Conservation (phyloP, 2,113 vertebrate species). For the Corydoras sp. region DNA sequence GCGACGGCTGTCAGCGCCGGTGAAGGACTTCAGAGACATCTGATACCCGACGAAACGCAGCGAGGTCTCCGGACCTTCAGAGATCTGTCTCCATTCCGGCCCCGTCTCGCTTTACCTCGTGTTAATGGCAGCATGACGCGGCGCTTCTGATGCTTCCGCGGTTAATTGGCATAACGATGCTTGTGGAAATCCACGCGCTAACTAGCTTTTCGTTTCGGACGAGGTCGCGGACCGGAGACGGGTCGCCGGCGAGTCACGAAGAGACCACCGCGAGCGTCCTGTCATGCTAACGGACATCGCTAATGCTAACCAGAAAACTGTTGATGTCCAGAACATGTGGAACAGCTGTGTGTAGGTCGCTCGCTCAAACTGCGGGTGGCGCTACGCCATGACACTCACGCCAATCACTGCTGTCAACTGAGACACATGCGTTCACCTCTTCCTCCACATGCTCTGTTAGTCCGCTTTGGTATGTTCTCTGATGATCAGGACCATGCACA, state of each 20-base stretch:
- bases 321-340: constrained; percentile 1
- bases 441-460: too few species aligned
- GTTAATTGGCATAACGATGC: too few species aligned
- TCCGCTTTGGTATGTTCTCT: too few species aligned
- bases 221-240: constrained; percentile 28
- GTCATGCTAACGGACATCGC: constrained; percentile 26
- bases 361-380: too few species aligned
- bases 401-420: too few species aligned
- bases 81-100: background rate
- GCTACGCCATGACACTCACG: too few species aligned
- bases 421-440: too few species aligned
- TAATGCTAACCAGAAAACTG: constrained; percentile 3
- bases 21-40: constrained; percentile 38
- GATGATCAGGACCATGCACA: too few species aligned
- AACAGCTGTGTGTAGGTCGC: background rate
- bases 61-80: constrained; percentile 25
- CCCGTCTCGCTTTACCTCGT: constrained; percentile 2
- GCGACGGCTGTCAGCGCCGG: constrained; percentile 46
- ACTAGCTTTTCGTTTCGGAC: too few species aligned
- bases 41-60: constrained; percentile 34
- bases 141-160: too few species aligned
- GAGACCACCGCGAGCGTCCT: constrained; percentile 54
- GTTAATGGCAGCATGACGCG: constrained; percentile 11
- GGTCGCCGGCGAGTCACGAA: constrained; percentile 14
- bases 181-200: too few species aligned